These are phyloP conservation scores for Cheilosia soror DNA, from an alignment of 2,888 invertebrate species.

Conservation along the genomic window DNA sequence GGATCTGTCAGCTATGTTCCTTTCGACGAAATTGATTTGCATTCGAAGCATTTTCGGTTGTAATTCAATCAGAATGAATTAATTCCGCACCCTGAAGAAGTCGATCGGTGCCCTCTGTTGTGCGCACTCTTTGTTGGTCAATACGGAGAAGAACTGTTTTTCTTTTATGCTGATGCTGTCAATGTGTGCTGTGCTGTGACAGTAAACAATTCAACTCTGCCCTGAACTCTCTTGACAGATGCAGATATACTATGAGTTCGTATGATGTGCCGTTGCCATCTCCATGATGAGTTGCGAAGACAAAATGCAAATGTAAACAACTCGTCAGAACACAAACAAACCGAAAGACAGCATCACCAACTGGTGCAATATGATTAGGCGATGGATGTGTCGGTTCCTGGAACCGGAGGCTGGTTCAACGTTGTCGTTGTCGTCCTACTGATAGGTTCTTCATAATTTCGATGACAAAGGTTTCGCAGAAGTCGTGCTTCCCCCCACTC, in stretches of 20 bases:
- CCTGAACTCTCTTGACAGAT: constrained; percentile 36
- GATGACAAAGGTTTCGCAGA: constrained; percentile 32
- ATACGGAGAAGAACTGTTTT: constrained; percentile 29
- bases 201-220: constrained; percentile 65
- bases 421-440: constrained; percentile 20
- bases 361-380: constrained; percentile 43
- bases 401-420: constrained; percentile 26
- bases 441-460: constrained; percentile 42
- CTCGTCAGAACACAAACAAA: constrained; percentile 55
- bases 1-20: constrained; percentile 23
- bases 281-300: constrained; percentile 5
- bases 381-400: constrained; percentile 49
- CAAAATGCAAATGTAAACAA: constrained; percentile 69
- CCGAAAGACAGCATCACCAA: constrained; percentile 37
- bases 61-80: constrained; percentile 74
- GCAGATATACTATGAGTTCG: constrained; percentile 27
- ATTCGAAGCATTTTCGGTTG: constrained; percentile 70
- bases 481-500: background rate
- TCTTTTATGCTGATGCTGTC: constrained; percentile 55
- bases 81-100: constrained; percentile 68
- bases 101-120: constrained; percentile 34
- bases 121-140: constrained; percentile 25
- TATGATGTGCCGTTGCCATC: constrained; percentile 16
- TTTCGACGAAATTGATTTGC: constrained; percentile 62
- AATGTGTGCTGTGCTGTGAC: constrained; percentile 52